A percentile compares a stretch with the other conserved stretches of the same genome.
These are phyloP conservation scores for Eriocheir sinensis DNA, from an alignment of 1,140 invertebrate genomes.

Conservation along the genomic window DNA sequence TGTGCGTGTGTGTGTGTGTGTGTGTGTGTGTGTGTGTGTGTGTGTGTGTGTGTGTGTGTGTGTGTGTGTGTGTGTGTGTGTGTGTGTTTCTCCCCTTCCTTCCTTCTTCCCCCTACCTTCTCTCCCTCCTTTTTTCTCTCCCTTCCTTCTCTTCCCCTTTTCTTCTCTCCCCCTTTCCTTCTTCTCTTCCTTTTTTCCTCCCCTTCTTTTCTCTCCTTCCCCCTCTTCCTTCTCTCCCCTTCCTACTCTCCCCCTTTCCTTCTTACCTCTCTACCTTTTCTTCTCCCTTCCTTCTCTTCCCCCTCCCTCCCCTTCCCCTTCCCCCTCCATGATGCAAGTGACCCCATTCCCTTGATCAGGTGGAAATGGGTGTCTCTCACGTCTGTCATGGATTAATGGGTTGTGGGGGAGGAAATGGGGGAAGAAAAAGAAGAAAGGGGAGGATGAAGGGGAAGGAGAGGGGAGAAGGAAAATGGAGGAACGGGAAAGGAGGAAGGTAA, in stretches of 20 bases:
- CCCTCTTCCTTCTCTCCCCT: too few relatives aligned
- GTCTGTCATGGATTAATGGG: neutral
- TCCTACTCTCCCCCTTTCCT: too few relatives aligned
- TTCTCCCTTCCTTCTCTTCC: neutral
- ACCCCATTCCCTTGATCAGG: neutral
- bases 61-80: neutral
- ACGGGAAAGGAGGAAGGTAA: too few relatives aligned
- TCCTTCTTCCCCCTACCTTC: neutral
- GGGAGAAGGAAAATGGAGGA: too few relatives aligned
- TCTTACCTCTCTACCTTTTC: too few relatives aligned
- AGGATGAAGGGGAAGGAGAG: too few relatives aligned
- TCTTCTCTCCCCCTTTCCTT: neutral
- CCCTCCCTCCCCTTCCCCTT: neutral
- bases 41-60: neutral
- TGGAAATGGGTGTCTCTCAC: too few relatives aligned
- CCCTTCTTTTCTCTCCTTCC: too few relatives aligned
- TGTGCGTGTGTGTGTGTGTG: neutral
- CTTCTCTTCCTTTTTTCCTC: neutral
- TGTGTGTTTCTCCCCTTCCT: neutral
- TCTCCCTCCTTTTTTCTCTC: neutral
- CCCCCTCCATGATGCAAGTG: too few relatives aligned
- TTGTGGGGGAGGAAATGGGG: too few relatives aligned
- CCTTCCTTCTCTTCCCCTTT: neutral
- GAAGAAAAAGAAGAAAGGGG: too few relatives aligned
- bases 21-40: neutral